Evolutionary conservation across 2,888 invertebrate species (phyloP).

Genomic region (Andrena bicolor): DNA sequence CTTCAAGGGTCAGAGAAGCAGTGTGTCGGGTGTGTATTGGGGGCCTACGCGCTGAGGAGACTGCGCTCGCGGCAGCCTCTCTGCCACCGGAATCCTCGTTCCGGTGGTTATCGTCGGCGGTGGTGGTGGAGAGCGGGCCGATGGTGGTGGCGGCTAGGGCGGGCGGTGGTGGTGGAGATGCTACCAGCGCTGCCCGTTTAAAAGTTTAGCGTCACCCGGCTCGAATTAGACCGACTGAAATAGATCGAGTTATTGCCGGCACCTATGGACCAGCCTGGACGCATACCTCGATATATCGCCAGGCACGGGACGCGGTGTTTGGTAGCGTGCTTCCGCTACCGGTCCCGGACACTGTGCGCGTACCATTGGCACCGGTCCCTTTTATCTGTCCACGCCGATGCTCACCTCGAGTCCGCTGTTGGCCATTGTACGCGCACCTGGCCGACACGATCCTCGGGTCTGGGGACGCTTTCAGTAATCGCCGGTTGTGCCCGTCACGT

Average conservation of each 20-base stretch:
- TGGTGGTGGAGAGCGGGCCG: conserved; percentile 53
- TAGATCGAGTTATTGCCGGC: conserved; percentile 76
- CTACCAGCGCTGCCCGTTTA: conserved; percentile 71
- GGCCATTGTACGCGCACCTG: conserved; percentile 8
- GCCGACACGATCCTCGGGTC: neutral
- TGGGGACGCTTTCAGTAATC: neutral
- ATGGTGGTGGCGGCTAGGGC: conserved; percentile 47
- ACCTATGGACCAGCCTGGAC: conserved; percentile 63
- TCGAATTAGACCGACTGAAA: conserved; percentile 83
- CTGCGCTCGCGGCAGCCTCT: conserved; percentile 76
- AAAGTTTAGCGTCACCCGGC: conserved; percentile 83
- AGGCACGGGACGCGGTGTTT: conserved; percentile 43
- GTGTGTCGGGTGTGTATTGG: conserved; percentile 74
- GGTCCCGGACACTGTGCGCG: conserved; percentile 33
- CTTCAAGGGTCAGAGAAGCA: conserved; percentile 79
- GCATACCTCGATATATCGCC: conserved; percentile 56
- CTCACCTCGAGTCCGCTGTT: neutral
- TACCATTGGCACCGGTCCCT: conserved; percentile 25
- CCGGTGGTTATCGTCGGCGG: conserved; percentile 66
- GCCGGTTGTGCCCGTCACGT: neutral
- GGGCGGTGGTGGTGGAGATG: conserved; percentile 42
- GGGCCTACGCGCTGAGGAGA: conserved; percentile 79
- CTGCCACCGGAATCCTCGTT: conserved; percentile 65
- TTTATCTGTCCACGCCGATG: neutral
- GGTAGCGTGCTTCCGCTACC: conserved; percentile 63